A percentile compares a stretch with the other conserved stretches of the same genome.
These are phyloP conservation scores for Drosophila barbarae DNA, from an alignment of 2,888 invertebrate species.

Conservation along the genomic window DNA sequence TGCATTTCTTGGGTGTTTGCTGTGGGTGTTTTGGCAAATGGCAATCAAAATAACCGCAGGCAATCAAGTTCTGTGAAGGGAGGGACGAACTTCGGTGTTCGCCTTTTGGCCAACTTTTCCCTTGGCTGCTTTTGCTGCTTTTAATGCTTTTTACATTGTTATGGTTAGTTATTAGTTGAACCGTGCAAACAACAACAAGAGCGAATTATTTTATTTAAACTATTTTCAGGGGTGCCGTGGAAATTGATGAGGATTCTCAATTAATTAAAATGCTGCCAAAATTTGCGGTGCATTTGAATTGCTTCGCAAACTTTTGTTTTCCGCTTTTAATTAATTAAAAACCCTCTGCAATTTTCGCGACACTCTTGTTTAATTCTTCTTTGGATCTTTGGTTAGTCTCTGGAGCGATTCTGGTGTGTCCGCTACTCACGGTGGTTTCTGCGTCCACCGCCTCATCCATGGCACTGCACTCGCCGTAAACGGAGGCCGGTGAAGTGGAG, in stretches of 20 bases:
- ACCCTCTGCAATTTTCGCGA: neutral
- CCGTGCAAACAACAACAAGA: conserved; percentile 44
- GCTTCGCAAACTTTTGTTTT: neutral
- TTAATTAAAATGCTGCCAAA: neutral
- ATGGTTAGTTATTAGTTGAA: conserved; percentile 51
- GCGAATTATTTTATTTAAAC: conserved; percentile 28
- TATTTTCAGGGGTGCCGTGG: conserved; percentile 1
- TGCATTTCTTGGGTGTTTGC: conserved; percentile 38
- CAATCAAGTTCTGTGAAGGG: conserved; percentile 51
- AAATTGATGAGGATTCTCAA: neutral
- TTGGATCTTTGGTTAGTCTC: conserved; percentile 17
- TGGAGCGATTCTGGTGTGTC: conserved; percentile 30
- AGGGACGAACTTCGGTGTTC: conserved; percentile 23
- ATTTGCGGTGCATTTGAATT: neutral
- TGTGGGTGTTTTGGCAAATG: conserved; percentile 48
- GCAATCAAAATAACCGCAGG: conserved; percentile 65
- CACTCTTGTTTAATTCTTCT: neutral
- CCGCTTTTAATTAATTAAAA: neutral
- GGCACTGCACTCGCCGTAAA: conserved; percentile 44
- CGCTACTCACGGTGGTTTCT: conserved; percentile 60
- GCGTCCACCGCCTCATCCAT: conserved; percentile 29
- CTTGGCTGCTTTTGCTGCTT: conserved; percentile 25
- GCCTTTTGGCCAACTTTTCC: conserved; percentile 41
- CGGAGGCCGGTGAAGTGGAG: conserved; percentile 73
- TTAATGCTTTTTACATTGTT: conserved; percentile 44